Conservation (phyloP, 2,113 vertebrate genomes). For the Butastur rufipennis region DNA sequence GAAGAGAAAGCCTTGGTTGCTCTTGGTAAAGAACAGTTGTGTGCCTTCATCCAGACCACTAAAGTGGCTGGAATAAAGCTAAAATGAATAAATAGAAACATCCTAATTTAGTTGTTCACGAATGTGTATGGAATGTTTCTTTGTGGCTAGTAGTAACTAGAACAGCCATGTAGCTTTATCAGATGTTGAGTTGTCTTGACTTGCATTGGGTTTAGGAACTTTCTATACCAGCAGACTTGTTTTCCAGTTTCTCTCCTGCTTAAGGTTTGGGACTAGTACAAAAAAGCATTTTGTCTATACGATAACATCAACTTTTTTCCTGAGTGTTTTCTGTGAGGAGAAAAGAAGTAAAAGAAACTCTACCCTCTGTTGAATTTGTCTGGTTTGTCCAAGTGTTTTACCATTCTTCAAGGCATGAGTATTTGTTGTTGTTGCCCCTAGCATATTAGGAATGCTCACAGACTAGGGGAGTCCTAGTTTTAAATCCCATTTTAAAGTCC, state of each 20-base stretch:
- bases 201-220: neutral
- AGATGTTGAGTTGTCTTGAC: slow-evolving; percentile 4
- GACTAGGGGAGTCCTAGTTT: neutral
- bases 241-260: neutral
- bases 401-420: neutral
- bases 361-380: neutral
- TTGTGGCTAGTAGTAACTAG: neutral
- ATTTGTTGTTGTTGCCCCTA: neutral
- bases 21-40: neutral
- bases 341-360: neutral
- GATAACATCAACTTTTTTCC: neutral
- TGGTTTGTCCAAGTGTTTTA: neutral
- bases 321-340: neutral
- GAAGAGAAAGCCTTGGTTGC: neutral
- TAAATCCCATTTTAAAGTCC: neutral
- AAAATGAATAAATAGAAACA: neutral
- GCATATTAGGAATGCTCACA: neutral
- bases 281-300: neutral
- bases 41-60: neutral
- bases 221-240: neutral
- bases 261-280: neutral
- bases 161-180: neutral
- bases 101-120: neutral
- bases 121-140: neutral
- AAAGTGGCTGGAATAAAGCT: neutral